These are phyloP conservation scores for Tachypleus tridentatus DNA, from an alignment of 1,140 invertebrate genomes.

Conservation along the genomic window DNA sequence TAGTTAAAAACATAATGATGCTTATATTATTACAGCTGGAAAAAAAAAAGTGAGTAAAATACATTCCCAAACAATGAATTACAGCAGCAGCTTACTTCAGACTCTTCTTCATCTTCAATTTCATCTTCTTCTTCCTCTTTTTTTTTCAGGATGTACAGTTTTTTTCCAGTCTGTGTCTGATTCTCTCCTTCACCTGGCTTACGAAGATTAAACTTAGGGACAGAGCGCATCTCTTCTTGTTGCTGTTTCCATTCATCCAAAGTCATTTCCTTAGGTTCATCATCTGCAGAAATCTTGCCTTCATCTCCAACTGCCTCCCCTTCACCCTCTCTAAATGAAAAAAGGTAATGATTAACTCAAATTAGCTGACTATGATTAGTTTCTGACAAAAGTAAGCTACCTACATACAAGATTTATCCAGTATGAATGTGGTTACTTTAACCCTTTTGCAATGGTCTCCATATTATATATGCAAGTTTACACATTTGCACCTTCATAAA, in stretches of 20 bases:
- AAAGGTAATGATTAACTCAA: too few species aligned
- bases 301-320: background rate
- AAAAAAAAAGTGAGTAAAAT: background rate
- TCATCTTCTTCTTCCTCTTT: slow-evolving; percentile 45
- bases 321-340: background rate
- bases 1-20: slow-evolving; percentile 3
- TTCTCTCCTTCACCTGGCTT: slow-evolving; percentile 88
- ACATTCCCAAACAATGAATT: slow-evolving; percentile 1
- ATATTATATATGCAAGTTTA: too few species aligned
- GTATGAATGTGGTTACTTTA: too few species aligned
- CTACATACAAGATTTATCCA: too few species aligned
- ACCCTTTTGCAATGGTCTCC: too few species aligned
- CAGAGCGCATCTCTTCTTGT: slow-evolving; percentile 43
- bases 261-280: slow-evolving; percentile 48
- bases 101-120: slow-evolving; percentile 50
- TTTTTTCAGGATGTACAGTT: slow-evolving; percentile 69
- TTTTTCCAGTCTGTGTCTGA: slow-evolving; percentile 80
- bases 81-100: slow-evolving; percentile 2
- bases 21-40: background rate
- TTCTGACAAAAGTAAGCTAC: too few species aligned
- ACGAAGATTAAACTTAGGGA: slow-evolving; percentile 71
- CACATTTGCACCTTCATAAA: too few species aligned
- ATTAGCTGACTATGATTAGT: too few species aligned
- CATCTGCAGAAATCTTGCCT: slow-evolving; percentile 12
- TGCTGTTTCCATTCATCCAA: slow-evolving; percentile 80